These are phyloP conservation scores for Trichonephila clavata DNA, from an alignment of 1,140 invertebrate genomes.

Conservation along the genomic window DNA sequence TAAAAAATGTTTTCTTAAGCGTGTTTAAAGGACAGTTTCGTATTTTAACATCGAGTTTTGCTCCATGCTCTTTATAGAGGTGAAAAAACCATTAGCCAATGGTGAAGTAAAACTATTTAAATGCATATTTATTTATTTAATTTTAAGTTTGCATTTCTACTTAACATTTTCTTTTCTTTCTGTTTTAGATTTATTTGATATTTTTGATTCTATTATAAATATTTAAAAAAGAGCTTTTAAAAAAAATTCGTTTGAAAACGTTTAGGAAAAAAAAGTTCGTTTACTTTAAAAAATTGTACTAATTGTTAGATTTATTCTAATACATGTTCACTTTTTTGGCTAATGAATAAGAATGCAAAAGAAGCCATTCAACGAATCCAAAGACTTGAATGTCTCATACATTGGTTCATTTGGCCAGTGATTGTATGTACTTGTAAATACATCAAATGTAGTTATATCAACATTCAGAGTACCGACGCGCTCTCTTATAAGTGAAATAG, in stretches of 20 bases:
- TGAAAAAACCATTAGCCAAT: background rate
- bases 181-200: no score
- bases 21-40: no score
- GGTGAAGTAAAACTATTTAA: background rate
- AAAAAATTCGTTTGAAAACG: no score
- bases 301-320: background rate
- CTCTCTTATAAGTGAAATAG: background rate
- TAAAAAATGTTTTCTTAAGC: no score
- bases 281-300: background rate
- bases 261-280: no score
- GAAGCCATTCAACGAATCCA: conserved; percentile 30
- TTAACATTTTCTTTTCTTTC: no score
- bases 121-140: no score
- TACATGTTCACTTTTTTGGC: background rate
- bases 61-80: background rate
- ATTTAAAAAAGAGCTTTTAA: no score
- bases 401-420: conserved; percentile 24
- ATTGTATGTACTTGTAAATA: conserved; percentile 62
- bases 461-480: conserved; percentile 48
- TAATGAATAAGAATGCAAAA: background rate
- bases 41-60: background rate
- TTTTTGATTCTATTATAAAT: no score
- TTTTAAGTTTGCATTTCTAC: no score
- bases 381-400: conserved; percentile 42
- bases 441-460: conserved; percentile 53